phyloP scores from a whole-genome alignment of 2,113 vertebrate species.

The Paracyprichromis sp. region DNA sequence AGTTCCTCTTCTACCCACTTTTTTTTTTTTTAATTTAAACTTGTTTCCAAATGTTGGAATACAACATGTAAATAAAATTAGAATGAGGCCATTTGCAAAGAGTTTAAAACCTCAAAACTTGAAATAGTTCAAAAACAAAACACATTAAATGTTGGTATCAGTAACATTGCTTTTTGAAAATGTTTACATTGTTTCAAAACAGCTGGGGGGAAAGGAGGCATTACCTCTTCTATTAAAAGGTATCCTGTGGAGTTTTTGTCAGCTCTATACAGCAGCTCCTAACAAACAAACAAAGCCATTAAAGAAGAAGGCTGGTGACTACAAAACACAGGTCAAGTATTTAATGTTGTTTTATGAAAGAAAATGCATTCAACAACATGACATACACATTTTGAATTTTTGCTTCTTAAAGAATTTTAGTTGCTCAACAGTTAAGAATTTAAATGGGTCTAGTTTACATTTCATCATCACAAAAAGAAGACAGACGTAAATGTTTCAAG shows the following conservation, averaged over 20 bases:
- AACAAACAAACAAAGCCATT: neutral
- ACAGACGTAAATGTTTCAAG: accelerated
- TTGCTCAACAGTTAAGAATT: neutral
- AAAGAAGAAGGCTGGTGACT: neutral
- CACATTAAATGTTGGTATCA: neutral
- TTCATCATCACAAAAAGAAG: neutral
- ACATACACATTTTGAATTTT: neutral
- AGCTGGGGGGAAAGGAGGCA: neutral
- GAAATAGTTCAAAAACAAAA: neutral
- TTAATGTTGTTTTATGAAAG: neutral
- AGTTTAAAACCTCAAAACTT: neutral
- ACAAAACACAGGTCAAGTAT: neutral
- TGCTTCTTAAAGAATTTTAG: neutral
- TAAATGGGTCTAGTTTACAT: neutral
- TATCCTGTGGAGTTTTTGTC: neutral
- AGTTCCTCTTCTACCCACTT: neutral
- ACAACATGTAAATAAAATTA: neutral
- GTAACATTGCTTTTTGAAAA: neutral
- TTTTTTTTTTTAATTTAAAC: neutral
- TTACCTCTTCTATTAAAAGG: neutral
- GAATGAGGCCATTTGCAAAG: neutral
- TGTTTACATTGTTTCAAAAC: neutral
- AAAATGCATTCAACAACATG: neutral
- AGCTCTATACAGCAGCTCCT: neutral
- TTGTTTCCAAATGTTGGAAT: neutral